Evolutionary conservation across 2,113 vertebrate genomes (phyloP).

Genomic region (Vulpes lagopus): DNA sequence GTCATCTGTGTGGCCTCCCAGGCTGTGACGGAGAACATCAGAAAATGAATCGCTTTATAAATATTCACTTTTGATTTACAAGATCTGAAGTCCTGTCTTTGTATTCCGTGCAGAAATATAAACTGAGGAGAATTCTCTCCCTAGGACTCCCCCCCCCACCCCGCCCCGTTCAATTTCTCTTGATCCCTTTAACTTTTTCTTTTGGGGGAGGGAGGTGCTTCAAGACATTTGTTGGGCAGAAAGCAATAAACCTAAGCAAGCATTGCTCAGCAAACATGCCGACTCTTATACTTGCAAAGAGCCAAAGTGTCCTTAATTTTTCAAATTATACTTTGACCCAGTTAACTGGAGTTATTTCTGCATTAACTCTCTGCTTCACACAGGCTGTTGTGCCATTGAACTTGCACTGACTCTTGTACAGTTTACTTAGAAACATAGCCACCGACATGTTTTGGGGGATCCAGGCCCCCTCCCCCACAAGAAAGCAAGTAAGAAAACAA

Average conservation of each 20-base stretch:
- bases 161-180: conserved; percentile 42
- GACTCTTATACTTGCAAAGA: conserved; percentile 71
- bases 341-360: conserved; percentile 83
- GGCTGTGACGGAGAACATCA: conserved; percentile 67
- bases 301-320: conserved; percentile 82
- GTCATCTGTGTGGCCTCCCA: conserved; percentile 73
- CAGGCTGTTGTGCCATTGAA: conserved; percentile 42
- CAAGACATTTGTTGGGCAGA: conserved; percentile 56
- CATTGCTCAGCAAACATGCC: conserved; percentile 67
- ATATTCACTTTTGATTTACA: conserved; percentile 77
- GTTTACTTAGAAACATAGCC: conserved; percentile 66
- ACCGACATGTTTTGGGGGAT: not conserved
- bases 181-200: conserved; percentile 60
- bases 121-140: conserved; percentile 40
- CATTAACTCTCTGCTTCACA: conserved; percentile 81
- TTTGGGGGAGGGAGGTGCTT: not conserved
- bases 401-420: conserved; percentile 59
- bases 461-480: not conserved
- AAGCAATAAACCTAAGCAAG: conserved; percentile 68
- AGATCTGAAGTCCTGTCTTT: conserved; percentile 72
- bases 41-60: conserved; percentile 77
- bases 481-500: conserved; percentile 70
- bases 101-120: conserved; percentile 59
- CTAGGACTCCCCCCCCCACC: not conserved
- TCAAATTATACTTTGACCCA: conserved; percentile 84